phyloP scores from a whole-genome alignment of 2,888 invertebrate genomes.

The Pachymerium ferrugineum region DNA sequence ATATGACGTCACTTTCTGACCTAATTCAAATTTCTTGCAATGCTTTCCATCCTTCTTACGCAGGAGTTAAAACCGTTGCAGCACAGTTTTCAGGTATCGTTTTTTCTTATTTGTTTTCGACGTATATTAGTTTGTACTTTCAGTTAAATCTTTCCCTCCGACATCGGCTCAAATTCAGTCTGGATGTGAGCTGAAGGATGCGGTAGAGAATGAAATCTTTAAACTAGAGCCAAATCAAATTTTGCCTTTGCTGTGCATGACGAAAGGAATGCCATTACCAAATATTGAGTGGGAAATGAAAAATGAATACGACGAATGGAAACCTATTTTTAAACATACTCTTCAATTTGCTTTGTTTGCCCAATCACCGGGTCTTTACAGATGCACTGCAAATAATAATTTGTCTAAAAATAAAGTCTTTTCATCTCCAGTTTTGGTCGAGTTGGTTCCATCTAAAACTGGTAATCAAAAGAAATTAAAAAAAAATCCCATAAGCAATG shows the following conservation, averaged over 20 bases:
- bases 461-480: too few relatives aligned
- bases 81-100: background rate
- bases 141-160: background rate
- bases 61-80: background rate
- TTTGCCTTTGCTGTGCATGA: background rate
- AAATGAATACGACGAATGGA: background rate
- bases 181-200: background rate
- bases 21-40: background rate
- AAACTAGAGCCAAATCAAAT: background rate
- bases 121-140: background rate
- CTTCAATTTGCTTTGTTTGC: background rate
- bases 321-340: background rate
- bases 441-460: background rate
- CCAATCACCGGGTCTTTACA: background rate
- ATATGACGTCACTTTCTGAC: background rate
- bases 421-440: background rate
- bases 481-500: too few relatives aligned
- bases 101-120: background rate
- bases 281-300: constrained; percentile 5
- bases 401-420: background rate
- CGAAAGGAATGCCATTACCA: background rate
- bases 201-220: constrained; percentile 2
- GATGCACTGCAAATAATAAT: background rate
- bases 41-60: background rate
- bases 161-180: background rate